Base-by-base conservation (phyloP, 2,888 invertebrate genomes). In the Rhingia rostrata region DNA sequence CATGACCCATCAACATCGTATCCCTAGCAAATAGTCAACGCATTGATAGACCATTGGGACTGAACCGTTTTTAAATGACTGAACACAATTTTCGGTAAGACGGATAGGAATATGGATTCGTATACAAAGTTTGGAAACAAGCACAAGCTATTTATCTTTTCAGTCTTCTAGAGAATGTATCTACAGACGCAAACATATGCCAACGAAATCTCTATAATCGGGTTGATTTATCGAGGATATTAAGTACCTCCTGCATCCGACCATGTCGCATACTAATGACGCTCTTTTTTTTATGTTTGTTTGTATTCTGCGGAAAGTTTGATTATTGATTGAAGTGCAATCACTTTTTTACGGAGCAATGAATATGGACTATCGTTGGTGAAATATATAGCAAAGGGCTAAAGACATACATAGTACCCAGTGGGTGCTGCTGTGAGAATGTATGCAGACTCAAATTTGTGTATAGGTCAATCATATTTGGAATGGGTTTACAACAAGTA, bases 191-290 rank as follows among this genome's bases (percentile, higher is more conserved):
- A 64, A 64, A 64, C 64, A 74, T 64, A 56, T 49, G 64, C 60
- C 14, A 60, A 37, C 32, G 58, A 37, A 51, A 60, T 67, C 67
- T 58, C 37, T 67, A 39, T 67, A 67, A 67, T 67, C 53, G 1
- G 30, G 53, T 60, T 75, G 75, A 75, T 67, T 30, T 60, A 75
- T 75, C 37, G 75, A 75, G 49, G 37, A 61, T 60, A 67, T 67
- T 75, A 39, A 32, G 22, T 51, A 45, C 22, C 12, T 53, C 49
- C 63, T 43, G 33, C 39, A 12, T 43, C 43, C 63, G 61, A 64
- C 61, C 10, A 56, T 43, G 56, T 63, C 41, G 49, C 33, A 12
- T 30, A 58, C 66, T 66, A 66, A 64, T 64, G 47, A 49, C 43
- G 49, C 12, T 9, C 0, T 37, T 60, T 75, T 75, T 6, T 35